phyloP scores from a whole-genome alignment of 2,888 invertebrate species.

The Panorpa germanica region DNA sequence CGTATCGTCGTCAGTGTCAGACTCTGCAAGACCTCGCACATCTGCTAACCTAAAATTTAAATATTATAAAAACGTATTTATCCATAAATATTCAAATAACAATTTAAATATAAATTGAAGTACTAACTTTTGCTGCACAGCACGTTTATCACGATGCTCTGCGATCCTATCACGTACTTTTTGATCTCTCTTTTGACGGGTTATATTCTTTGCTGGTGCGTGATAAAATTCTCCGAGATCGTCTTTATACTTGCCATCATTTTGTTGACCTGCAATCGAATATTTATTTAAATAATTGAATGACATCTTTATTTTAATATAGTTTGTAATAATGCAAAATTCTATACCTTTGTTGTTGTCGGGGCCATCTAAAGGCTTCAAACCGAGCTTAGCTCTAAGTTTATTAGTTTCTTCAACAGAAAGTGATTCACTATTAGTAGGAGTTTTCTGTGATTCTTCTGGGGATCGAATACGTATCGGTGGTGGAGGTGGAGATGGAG shows the following conservation, averaged over 20 bases:
- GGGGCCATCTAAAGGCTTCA: constrained; percentile 71
- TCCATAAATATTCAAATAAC: not conserved
- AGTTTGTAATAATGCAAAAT: no score
- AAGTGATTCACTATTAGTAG: constrained; percentile 33
- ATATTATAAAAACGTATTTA: constrained; percentile 4
- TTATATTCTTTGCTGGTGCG: constrained; percentile 50
- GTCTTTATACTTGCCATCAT: constrained; percentile 31
- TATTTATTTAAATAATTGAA: no score
- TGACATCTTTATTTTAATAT: constrained; percentile 19
- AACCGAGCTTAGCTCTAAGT: constrained; percentile 76
- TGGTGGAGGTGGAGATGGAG: constrained; percentile 16
- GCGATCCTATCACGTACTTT: constrained; percentile 55
- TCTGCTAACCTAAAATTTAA: constrained; percentile 21
- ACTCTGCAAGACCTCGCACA: constrained; percentile 39
- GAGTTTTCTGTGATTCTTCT: no score
- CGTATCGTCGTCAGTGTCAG: constrained; percentile 57
- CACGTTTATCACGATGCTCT: constrained; percentile 52
- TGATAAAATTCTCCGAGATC: constrained; percentile 59
- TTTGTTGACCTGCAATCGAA: constrained; percentile 15
- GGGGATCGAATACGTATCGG: no score
- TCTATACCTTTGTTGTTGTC: constrained; percentile 19
- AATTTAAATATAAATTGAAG: not conserved
- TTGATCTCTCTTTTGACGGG: constrained; percentile 46
- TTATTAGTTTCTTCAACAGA: constrained; percentile 77
- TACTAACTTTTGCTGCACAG: constrained; percentile 41